Evolutionary conservation across 2,113 vertebrate species (phyloP).

Genomic region (Eudyptes chrysolophus): DNA sequence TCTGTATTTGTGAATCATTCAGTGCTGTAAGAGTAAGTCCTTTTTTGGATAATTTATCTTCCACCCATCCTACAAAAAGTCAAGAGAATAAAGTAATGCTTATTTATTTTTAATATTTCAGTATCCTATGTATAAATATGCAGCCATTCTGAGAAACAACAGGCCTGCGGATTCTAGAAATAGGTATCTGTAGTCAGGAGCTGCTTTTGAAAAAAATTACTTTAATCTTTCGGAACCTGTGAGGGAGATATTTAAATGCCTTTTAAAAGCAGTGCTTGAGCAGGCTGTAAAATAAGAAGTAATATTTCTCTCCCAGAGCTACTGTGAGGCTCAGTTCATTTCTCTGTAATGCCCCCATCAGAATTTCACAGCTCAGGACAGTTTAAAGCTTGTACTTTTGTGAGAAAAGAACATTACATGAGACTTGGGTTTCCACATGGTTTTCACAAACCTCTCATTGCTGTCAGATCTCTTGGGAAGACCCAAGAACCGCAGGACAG

Average conservation of each 20-base stretch:
- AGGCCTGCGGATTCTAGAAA: not conserved
- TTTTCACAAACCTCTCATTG: not conserved
- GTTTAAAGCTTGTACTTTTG: not conserved
- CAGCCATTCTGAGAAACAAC: not conserved
- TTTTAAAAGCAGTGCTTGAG: conserved; percentile 7
- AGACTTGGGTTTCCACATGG: not conserved
- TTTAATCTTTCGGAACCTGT: conserved; percentile 19
- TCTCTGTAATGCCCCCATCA: not conserved
- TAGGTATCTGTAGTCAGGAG: not conserved
- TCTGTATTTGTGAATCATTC: not conserved
- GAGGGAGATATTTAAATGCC: conserved; percentile 4
- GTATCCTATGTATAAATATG: not conserved
- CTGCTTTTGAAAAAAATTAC: conserved; percentile 14
- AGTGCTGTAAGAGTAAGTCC: not conserved
- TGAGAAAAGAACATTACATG: not conserved
- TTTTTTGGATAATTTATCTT: conserved; percentile 7
- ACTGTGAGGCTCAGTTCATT: not conserved
- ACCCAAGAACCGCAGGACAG: not conserved
- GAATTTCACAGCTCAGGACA: conserved; percentile 9
- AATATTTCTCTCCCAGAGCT: not conserved
- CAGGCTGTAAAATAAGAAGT: not conserved
- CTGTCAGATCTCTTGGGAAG: not conserved
- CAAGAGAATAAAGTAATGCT: not conserved
- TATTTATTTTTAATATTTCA: conserved; percentile 40
- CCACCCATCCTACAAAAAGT: not conserved